These are phyloP conservation scores for Phytoseiulus persimilis DNA, from an alignment of 2,888 invertebrate genomes.

Conservation along the genomic window DNA sequence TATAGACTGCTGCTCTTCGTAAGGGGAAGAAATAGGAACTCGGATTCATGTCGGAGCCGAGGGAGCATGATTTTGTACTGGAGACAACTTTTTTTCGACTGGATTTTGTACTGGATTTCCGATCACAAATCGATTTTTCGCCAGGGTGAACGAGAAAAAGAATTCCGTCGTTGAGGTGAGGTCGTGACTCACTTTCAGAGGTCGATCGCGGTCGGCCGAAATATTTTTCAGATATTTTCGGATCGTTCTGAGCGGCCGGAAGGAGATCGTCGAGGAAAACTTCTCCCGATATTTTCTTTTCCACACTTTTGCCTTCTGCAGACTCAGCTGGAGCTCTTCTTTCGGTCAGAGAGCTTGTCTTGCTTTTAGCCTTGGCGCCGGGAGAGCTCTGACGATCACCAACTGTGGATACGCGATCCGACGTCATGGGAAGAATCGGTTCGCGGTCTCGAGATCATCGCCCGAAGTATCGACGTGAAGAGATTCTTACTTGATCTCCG, in stretches of 20 bases:
- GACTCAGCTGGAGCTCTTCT: not conserved
- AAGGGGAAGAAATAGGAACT: not conserved
- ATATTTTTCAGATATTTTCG: conserved; percentile 18
- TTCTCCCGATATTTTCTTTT: not conserved
- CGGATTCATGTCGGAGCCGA: too few species aligned
- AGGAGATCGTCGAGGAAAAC: conserved; percentile 13
- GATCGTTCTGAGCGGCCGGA: conserved; percentile 11
- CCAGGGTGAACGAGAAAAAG: too few species aligned
- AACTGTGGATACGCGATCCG: not conserved
- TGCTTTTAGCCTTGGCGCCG: not conserved
- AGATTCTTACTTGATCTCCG: not conserved
- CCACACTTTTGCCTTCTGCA: not conserved
- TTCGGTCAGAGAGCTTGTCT: not conserved
- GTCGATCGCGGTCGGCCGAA: conserved; percentile 10
- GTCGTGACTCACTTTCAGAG: not conserved
- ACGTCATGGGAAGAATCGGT: too few species aligned
- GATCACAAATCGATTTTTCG: too few species aligned
- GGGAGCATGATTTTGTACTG: not conserved
- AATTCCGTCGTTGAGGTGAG: too few species aligned
- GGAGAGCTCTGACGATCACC: not conserved
- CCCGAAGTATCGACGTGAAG: not conserved
- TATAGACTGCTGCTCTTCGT: not conserved
- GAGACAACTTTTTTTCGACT: too few species aligned
- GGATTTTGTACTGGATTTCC: too few species aligned
- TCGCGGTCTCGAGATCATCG: too few species aligned